phyloP scores from a whole-genome alignment of 2,797 vertebrate genomes.

The Pygocentrus nattereri region DNA sequence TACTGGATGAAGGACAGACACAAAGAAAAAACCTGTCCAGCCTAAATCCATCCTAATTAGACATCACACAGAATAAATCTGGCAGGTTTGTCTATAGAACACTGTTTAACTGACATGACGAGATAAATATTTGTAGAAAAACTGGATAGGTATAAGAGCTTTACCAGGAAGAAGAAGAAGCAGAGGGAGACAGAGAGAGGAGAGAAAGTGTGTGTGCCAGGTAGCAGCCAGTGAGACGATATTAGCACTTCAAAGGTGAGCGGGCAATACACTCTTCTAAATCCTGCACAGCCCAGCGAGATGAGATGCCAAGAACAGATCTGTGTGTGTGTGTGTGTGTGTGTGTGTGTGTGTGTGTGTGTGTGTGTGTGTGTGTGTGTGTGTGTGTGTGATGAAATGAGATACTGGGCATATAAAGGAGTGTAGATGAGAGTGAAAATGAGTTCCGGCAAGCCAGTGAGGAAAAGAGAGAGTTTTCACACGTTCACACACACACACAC shows the following conservation, averaged over 20 bases:
- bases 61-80: background rate
- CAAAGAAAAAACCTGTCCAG: background rate
- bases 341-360: background rate
- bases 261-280: conserved; percentile 43
- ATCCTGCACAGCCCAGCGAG: conserved; percentile 24
- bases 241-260: conserved; percentile 55
- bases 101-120: background rate
- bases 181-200: conserved; percentile 2
- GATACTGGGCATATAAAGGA: conserved; percentile 1
- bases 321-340: conserved; percentile 23
- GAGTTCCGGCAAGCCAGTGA: conserved; percentile 38
- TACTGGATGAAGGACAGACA: too few relatives aligned
- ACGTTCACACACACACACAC: background rate
- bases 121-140: background rate
- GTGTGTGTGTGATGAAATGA: conserved; percentile 17
- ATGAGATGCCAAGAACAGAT: conserved; percentile 37
- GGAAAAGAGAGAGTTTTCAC: conserved; percentile 15
- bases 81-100: background rate
- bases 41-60: background rate
- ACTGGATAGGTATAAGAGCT: background rate
- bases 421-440: conserved; percentile 30
- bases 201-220: background rate
- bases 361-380: conserved; percentile 24
- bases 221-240: conserved; percentile 12
- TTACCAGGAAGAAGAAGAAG: background rate